Evolutionary conservation across 2,888 invertebrate genomes (phyloP).

Genomic region (Nezara viridula): DNA sequence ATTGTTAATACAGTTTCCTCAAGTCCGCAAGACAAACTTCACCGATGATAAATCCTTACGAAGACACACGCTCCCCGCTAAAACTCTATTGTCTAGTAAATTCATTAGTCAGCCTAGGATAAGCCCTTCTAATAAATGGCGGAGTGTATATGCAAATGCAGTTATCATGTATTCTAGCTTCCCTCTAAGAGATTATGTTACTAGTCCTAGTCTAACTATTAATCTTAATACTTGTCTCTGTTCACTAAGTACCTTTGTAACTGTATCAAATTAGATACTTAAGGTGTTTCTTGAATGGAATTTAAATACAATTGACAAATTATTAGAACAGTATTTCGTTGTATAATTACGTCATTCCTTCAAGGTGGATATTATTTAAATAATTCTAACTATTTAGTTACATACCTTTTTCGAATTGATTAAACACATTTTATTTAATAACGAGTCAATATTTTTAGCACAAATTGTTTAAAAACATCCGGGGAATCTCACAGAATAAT

Average conservation of each 20-base stretch:
- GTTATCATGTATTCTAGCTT: background rate
- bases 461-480: too few species aligned
- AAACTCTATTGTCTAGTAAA: background rate
- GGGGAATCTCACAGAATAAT: too few species aligned
- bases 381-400: too few species aligned
- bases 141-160: constrained; percentile 6
- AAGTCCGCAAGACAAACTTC: background rate
- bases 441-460: too few species aligned
- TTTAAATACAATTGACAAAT: too few species aligned
- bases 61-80: background rate
- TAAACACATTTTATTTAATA: too few species aligned
- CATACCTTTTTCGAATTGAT: too few species aligned
- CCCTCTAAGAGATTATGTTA: background rate
- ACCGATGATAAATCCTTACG: background rate
- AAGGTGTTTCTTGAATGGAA: too few species aligned
- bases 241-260: background rate
- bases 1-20: background rate
- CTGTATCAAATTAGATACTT: background rate
- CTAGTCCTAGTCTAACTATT: background rate
- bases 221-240: too few species aligned
- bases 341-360: too few species aligned
- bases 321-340: too few species aligned
- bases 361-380: too few species aligned
- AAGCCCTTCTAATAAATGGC: background rate
- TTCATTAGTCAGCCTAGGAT: background rate